These are phyloP conservation scores for Patella vulgata DNA, from an alignment of 1,140 invertebrate species.

Conservation along the genomic window DNA sequence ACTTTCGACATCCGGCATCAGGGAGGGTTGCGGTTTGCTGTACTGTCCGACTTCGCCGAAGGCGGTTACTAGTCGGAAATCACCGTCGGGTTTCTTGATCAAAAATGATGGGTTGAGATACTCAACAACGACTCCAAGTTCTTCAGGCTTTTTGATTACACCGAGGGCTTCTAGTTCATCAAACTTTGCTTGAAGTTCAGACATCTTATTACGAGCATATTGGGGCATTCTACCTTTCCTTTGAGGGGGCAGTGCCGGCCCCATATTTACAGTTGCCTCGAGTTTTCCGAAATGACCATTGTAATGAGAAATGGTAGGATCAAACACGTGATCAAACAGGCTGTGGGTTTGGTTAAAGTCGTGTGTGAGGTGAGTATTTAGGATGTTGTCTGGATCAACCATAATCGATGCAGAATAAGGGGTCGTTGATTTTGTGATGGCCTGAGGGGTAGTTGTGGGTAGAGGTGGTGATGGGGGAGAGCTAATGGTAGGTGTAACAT, in stretches of 20 bases:
- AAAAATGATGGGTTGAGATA: constrained; percentile 35
- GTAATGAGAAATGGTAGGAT: constrained; percentile 15
- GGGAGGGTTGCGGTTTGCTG: constrained; percentile 23
- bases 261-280: constrained; percentile 24
- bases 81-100: constrained; percentile 32
- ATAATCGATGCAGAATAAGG: no score
- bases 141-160: constrained; percentile 27
- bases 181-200: constrained; percentile 26
- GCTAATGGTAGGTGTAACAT: constrained; percentile 9
- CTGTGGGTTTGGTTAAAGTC: no score
- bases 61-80: constrained; percentile 24
- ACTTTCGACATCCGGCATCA: constrained; percentile 35
- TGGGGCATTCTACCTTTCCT: constrained; percentile 21
- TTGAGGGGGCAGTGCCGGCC: constrained; percentile 31
- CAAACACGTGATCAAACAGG: no score
- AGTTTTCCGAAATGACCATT: constrained; percentile 20
- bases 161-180: no score
- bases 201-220: constrained; percentile 20
- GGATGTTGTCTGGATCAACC: no score
- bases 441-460: background rate
- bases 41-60: constrained; percentile 30
- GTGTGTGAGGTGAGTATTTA: no score
- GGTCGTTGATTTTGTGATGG: no score
- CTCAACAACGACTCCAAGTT: constrained; percentile 22
- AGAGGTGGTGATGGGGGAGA: background rate